Evolutionary conservation across 1,140 invertebrate genomes (phyloP).

Genomic region (Odontomachus brunneus): DNA sequence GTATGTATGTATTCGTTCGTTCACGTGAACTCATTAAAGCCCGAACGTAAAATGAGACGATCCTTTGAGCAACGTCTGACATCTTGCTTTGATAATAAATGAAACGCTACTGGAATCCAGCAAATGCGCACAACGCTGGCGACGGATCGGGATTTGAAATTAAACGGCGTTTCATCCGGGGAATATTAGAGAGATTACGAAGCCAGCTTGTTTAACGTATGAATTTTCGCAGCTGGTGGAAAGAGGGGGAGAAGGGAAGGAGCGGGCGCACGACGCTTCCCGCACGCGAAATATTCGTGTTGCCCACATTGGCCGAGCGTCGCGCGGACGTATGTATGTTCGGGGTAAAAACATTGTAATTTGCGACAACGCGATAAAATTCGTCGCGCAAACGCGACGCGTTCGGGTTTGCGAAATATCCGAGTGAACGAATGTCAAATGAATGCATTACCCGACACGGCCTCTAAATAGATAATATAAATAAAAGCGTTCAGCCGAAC

Average conservation of each 20-base stretch:
- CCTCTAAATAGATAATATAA: conserved; percentile 6
- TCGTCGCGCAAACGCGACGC: conserved; percentile 3
- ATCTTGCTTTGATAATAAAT: conserved; percentile 18
- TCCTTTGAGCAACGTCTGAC: conserved; percentile 8
- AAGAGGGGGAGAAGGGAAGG: no score
- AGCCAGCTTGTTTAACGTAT: conserved; percentile 20
- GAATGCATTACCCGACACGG: not conserved
- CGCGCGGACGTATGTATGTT: not conserved
- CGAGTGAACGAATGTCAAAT: conserved; percentile 7
- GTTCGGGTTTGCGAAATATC: conserved; percentile 24
- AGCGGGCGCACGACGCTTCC: not conserved
- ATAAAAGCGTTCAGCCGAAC: not conserved
- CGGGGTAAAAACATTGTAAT: conserved; percentile 37
- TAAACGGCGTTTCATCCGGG: conserved; percentile 20
- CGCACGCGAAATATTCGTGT: not conserved
- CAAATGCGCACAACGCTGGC: not conserved
- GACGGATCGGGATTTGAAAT: conserved; percentile 2
- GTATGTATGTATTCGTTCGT: not conserved
- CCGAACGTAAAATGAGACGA: conserved; percentile 32
- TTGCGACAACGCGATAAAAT: conserved; percentile 38
- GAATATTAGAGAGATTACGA: conserved; percentile 12
- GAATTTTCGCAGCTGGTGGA: no score
- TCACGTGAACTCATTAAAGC: conserved; percentile 31
- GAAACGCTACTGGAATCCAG: not conserved
- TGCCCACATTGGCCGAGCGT: not conserved